Conservation (phyloP, 2,888 invertebrate species). For the Ormyrus rosae region DNA sequence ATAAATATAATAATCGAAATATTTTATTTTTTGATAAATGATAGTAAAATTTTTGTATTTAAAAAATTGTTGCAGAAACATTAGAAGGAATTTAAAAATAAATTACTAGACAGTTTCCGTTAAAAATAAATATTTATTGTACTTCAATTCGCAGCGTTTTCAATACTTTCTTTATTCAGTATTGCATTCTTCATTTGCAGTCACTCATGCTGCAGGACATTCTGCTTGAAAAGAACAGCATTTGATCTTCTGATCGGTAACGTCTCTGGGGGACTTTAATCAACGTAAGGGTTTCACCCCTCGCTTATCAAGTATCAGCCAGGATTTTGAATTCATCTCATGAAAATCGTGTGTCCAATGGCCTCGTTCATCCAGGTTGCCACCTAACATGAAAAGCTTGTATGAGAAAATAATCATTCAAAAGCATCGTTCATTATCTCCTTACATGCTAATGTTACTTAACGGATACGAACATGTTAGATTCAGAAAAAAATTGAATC, state of each 20-base stretch:
- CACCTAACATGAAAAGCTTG: conserved; percentile 50
- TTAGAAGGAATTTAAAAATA: neutral
- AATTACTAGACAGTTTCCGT: neutral
- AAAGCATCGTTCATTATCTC: conserved; percentile 10
- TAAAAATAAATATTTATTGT: neutral
- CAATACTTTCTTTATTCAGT: neutral
- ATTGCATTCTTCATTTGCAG: too few species aligned
- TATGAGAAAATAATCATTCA: conserved; percentile 23
- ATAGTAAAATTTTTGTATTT: too few species aligned
- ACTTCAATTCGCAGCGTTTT: neutral
- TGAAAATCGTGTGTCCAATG: neutral
- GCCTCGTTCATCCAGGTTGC: conserved; percentile 52
- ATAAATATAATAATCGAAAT: too few species aligned
- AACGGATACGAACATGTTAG: conserved; percentile 44
- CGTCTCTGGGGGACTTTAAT: neutral
- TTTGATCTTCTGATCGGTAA: neutral
- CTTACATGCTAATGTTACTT: conserved; percentile 51
- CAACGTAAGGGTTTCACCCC: neutral
- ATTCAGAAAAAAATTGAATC: conserved; percentile 33
- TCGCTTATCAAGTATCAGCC: conserved; percentile 11
- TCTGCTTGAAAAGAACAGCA: neutral
- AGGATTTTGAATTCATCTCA: conserved; percentile 43
- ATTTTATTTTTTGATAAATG: too few species aligned
- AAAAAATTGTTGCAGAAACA: neutral
- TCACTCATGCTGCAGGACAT: too few species aligned